Conservation (phyloP, 2,888 invertebrate species). For the Pollenia labialis region DNA sequence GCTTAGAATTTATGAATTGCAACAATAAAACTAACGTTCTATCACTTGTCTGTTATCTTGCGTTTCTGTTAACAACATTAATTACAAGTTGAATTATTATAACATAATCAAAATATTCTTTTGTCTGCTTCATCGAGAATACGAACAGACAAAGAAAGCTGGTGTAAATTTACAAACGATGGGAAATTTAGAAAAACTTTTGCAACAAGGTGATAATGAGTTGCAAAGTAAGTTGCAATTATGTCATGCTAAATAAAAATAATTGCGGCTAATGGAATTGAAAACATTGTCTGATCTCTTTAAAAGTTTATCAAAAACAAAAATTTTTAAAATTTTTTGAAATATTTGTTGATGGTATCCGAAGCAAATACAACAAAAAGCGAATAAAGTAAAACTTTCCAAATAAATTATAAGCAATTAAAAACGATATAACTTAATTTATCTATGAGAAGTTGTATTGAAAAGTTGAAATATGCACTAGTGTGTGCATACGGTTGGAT, state of each 20-base stretch:
- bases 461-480: constrained; percentile 33
- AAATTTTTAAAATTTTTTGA: neutral
- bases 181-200: constrained; percentile 9
- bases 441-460: constrained; percentile 23
- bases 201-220: constrained; percentile 47
- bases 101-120: constrained; percentile 14
- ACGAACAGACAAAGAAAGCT: neutral
- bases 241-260: constrained; percentile 43
- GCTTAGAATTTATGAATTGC: constrained; percentile 18
- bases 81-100: constrained; percentile 34
- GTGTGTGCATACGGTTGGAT: constrained; percentile 68
- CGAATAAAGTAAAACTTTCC: constrained; percentile 72
- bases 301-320: constrained; percentile 7
- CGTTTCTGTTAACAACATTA: constrained; percentile 23
- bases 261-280: neutral
- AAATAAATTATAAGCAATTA: constrained; percentile 70
- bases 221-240: constrained; percentile 27
- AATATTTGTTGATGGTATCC: neutral
- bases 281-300: neutral
- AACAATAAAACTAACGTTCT: neutral
- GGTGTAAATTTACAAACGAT: neutral
- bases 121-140: neutral
- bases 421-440: constrained; percentile 28
- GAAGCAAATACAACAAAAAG: neutral
- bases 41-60: neutral